Evolutionary conservation across 2,888 invertebrate genomes (phyloP), one percentile per base, ranked within the genome.

Genomic region (Microdon myrmicae): DNA sequence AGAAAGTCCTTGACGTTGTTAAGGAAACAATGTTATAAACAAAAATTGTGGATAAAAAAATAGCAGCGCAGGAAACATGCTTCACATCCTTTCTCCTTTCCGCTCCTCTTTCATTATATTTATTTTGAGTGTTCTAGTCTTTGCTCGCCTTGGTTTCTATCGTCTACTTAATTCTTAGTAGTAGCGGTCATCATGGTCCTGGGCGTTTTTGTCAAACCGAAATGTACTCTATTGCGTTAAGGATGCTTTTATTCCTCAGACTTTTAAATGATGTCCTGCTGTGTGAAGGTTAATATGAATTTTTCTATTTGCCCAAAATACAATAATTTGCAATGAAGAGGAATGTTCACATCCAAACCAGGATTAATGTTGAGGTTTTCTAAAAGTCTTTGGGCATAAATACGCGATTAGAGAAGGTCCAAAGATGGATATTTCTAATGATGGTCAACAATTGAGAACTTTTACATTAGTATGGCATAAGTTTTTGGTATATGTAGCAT

Each of bases 221-320:
- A 32, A 55, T 45, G 34, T 39, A 37, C 53, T 51, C 51, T 37
- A 51, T 51, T 58, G 56, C 58, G 56, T 37, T 47, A 47, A 37
- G 44, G 31, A 32, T 14, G 43, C 53, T 58, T 64, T 61, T 34
- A 55, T 47, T 51, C 41, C n/a, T n/a, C 34, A 34, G 23, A 35
- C 26, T 14, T 32, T 37, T 35, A 51, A 64, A 41, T 58, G 64
- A 58, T 64, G 48, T 58, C 64, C 64, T 64, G 64, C 53, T 58
- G 64, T 6, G 58, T 28, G 31, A 43, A 38, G 51, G 45, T 64
- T 51, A 53, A 47, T 32, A 64, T 51, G 39, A 37, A 26, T 45
- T 56, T 59, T 31, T 41, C 22, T 14, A n/a, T 38, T 32, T 26
- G 7, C 28, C 9, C 14, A 23, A 39, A 45, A n/a, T n/a, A n/a